Evolutionary conservation across 2,888 invertebrate genomes (phyloP).

Genomic region (Eupithecia abbreviata): DNA sequence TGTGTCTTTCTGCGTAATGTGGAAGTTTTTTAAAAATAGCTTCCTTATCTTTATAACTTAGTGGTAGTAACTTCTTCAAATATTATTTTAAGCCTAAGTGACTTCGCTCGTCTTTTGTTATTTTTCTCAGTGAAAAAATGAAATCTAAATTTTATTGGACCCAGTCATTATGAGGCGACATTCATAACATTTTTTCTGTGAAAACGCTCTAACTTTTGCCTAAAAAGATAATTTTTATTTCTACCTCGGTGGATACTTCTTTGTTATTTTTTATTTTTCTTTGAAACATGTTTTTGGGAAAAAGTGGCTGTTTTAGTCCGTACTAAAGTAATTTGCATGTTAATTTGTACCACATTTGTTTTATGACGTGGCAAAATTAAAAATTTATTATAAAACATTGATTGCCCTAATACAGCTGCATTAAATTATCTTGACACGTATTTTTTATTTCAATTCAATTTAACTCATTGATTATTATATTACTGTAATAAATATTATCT

Average conservation of each 20-base stretch:
- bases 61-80: background rate
- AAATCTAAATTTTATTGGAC: background rate
- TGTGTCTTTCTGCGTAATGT: no score
- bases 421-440: no score
- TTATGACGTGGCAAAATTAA: no score
- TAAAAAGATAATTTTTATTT: conserved; percentile 40
- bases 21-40: no score
- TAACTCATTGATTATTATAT: no score
- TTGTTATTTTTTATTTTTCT: conserved; percentile 39
- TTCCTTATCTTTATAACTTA: no score
- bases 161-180: conserved; percentile 29
- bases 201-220: conserved; percentile 37
- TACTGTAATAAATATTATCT: no score
- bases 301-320: background rate
- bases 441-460: no score
- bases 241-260: conserved; percentile 21
- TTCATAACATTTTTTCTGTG: conserved; percentile 35
- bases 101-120: background rate
- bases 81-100: background rate
- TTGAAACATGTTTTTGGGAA: conserved; percentile 27
- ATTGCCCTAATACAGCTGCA: no score
- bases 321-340: no score
- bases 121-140: background rate
- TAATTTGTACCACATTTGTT: background rate
- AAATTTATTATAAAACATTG: no score